A percentile compares a stretch with the other conserved stretches of the same genome.
Evolutionary conservation across 2,888 invertebrate genomes (phyloP).

Genomic region (Lasiommata megera): DNA sequence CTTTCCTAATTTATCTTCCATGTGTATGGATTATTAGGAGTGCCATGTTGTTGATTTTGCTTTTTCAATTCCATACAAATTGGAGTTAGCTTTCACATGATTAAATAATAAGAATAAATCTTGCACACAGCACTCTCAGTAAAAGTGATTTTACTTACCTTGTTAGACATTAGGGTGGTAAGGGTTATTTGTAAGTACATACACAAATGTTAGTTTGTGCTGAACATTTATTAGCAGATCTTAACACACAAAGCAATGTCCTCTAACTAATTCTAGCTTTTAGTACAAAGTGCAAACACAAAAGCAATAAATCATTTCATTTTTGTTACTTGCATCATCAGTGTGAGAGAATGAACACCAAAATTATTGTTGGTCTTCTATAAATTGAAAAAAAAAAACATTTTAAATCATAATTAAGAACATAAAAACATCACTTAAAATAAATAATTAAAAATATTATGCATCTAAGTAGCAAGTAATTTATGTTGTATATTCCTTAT

Average conservation of each 20-base stretch:
- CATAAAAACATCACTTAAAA: too few species aligned
- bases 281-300: slow-evolving; percentile 55
- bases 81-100: too few species aligned
- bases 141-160: too few species aligned
- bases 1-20: too few species aligned
- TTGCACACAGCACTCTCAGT: too few species aligned
- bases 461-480: neutral
- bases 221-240: slow-evolving; percentile 16
- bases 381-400: slow-evolving; percentile 53
- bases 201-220: slow-evolving; percentile 17
- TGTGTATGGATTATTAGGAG: too few species aligned
- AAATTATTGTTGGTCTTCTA: slow-evolving; percentile 78
- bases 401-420: neutral
- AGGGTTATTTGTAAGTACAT: slow-evolving; percentile 4
- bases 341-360: slow-evolving; percentile 70
- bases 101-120: too few species aligned
- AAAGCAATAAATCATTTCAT: slow-evolving; percentile 62
- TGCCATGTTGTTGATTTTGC: too few species aligned
- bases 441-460: too few species aligned
- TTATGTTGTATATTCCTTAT: too few species aligned
- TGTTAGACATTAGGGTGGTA: neutral
- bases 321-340: slow-evolving; percentile 73
- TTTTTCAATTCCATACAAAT: too few species aligned
- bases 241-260: slow-evolving; percentile 22
- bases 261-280: slow-evolving; percentile 16